Evolutionary conservation across 2,113 vertebrate species (phyloP).

Genomic region (Microtus richardsoni): DNA sequence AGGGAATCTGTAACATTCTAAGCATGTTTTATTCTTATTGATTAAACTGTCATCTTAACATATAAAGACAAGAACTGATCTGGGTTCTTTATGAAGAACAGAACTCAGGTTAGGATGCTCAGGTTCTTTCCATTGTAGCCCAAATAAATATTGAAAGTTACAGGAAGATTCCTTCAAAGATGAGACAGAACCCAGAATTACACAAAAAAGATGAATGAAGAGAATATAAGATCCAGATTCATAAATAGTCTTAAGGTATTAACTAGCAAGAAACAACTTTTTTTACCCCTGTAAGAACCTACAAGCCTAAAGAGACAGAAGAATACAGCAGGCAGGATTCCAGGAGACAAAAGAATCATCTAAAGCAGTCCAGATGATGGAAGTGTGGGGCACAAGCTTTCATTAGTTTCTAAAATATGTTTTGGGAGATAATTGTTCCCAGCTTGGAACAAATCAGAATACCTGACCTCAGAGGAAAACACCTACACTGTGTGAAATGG

Average conservation of each 20-base stretch:
- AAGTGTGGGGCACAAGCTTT: conserved; percentile 4
- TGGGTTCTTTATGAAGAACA: background rate
- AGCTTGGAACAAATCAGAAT: conserved; percentile 38
- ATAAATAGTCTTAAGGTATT: conserved; percentile 3
- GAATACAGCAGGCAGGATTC: background rate
- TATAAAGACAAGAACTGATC: background rate
- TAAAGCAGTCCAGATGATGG: conserved; percentile 6
- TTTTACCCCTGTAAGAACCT: background rate
- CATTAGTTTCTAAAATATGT: conserved; percentile 35
- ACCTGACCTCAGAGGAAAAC: conserved; percentile 42
- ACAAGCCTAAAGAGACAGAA: background rate
- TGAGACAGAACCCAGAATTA: background rate
- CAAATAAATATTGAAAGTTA: background rate
- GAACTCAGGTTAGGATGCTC: background rate
- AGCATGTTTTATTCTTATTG: background rate
- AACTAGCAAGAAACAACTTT: background rate
- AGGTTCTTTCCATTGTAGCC: background rate
- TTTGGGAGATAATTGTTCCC: conserved; percentile 61
- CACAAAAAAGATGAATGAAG: background rate
- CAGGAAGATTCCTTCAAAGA: background rate
- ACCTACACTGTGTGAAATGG: conserved; percentile 37
- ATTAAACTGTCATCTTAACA: background rate
- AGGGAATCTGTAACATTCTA: background rate
- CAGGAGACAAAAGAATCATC: background rate
- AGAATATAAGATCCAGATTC: background rate